These are phyloP conservation scores for Himantopus leucocephalus DNA, from an alignment of 2,113 vertebrate species.

Conservation along the genomic window DNA sequence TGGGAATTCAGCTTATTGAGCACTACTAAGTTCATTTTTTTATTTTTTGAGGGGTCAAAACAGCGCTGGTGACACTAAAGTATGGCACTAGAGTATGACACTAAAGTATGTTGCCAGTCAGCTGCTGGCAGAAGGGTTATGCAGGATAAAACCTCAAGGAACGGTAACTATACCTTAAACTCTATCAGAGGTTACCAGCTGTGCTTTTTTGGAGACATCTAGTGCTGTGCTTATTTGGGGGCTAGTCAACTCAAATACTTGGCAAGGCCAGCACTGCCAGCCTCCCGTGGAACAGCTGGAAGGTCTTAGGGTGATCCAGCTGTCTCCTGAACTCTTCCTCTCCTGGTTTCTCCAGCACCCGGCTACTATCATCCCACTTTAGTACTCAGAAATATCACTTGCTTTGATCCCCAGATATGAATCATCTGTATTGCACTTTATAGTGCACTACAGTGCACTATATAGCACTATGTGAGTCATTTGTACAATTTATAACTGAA, in stretches of 20 bases:
- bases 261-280: not conserved
- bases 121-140: not conserved
- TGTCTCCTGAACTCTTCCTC: not conserved
- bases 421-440: not conserved
- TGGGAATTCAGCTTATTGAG: not conserved
- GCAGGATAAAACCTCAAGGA: not conserved
- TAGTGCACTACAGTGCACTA: not conserved
- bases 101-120: not conserved
- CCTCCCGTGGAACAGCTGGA: not conserved
- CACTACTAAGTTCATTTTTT: not conserved
- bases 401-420: not conserved
- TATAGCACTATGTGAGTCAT: not conserved
- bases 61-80: not conserved
- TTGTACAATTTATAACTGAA: not conserved
- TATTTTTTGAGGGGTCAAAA: not conserved
- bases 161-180: not conserved
- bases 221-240: not conserved
- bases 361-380: not conserved
- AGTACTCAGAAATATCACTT: not conserved
- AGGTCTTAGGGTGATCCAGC: not conserved
- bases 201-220: not conserved
- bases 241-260: not conserved
- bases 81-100: not conserved
- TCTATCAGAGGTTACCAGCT: not conserved
- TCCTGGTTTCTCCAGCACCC: not conserved